Evolutionary conservation across 2,797 vertebrate genomes (phyloP).

Genomic region (Malacoctenus gilli): DNA sequence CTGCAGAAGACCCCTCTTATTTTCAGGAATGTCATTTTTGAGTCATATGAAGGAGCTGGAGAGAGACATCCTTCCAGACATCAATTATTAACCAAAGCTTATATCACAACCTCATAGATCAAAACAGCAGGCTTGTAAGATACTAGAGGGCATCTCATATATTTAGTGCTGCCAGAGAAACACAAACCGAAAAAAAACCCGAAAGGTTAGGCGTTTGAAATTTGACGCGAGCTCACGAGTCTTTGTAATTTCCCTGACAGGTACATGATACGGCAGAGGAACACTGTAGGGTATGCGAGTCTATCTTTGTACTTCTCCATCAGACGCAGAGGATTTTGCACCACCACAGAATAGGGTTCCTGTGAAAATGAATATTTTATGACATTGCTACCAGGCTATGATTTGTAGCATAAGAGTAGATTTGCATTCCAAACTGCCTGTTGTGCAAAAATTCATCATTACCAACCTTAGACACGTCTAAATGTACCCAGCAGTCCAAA

Average conservation of each 20-base stretch:
- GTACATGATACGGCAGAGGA: slow-evolving; percentile 75
- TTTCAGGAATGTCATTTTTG: slow-evolving; percentile 80
- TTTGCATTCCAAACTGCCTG: slow-evolving; percentile 79
- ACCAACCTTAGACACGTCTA: slow-evolving; percentile 48
- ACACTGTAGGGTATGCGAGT: slow-evolving; percentile 76
- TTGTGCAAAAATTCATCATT: slow-evolving; percentile 70
- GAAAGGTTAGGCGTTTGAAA: slow-evolving; percentile 78
- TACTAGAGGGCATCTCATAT: slow-evolving; percentile 78
- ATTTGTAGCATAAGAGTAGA: slow-evolving; percentile 72
- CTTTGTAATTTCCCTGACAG: slow-evolving; percentile 81
- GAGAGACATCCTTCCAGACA: slow-evolving; percentile 74
- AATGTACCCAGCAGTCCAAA: slow-evolving; percentile 48
- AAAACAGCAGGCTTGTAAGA: slow-evolving; percentile 77
- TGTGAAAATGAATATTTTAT: slow-evolving; percentile 82
- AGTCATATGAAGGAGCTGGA: slow-evolving; percentile 63
- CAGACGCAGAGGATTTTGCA: slow-evolving; percentile 75
- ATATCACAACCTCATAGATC: slow-evolving; percentile 78
- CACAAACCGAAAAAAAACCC: slow-evolving; percentile 71
- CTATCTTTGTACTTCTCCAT: slow-evolving; percentile 78
- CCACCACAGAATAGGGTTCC: slow-evolving; percentile 76
- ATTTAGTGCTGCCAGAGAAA: slow-evolving; percentile 78
- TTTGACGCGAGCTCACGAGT: slow-evolving; percentile 64
- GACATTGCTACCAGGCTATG: slow-evolving; percentile 77
- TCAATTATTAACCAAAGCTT: slow-evolving; percentile 83
- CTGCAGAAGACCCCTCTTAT: slow-evolving; percentile 73